Base-by-base conservation (phyloP, 1,140 invertebrate species). In the Piezodorus guildinii region DNA sequence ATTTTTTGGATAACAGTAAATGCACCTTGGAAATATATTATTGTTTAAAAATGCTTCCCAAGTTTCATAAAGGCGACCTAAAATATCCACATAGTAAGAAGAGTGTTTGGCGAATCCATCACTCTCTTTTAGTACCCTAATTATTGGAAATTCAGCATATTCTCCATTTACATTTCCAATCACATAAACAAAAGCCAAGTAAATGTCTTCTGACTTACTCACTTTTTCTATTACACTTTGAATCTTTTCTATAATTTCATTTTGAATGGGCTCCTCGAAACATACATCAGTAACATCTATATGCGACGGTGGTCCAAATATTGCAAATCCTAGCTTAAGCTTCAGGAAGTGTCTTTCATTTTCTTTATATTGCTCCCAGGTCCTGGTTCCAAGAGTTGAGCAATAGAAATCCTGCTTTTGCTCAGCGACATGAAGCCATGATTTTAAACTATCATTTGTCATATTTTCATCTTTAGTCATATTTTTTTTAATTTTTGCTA, bases 131-230 rank as follows among this genome's bases (percentile, higher is more conserved):
- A 21, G 15, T 23, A 56, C 5, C 14, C 52, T 21, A 2, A 56
- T 23, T 9, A 56, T n/a, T 23, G 52, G 52, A 56, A 56, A 56
- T 56, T 56, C 52, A 16, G 52, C 15, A 25, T 56, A 56, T 56
- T 56, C 23, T 21, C 23, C 52, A 56, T 21, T 27, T 8, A 56
- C 23, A 19, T 23, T 23, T 23, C 17, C 52, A 56, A 56, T 56
- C 5, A 56, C 3, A 56, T 23, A 56, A 16, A 56, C 27, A 25
- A 56, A 56, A 23, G 52, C 52, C 6, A 56, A 16, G 15, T 16
- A 56, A 25, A 56, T 23, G 6, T 21, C 15, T 3, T 56, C 52
- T 56, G 52, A 23, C 3, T 21, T 10, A 21, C 52, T 23, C 5
- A 23, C 19, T 23, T 21, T 56, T 25, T 56, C 23, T 17, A 56